These are phyloP conservation scores for Dermolepida albohirtum DNA, from an alignment of 2,888 invertebrate species.

Conservation along the genomic window DNA sequence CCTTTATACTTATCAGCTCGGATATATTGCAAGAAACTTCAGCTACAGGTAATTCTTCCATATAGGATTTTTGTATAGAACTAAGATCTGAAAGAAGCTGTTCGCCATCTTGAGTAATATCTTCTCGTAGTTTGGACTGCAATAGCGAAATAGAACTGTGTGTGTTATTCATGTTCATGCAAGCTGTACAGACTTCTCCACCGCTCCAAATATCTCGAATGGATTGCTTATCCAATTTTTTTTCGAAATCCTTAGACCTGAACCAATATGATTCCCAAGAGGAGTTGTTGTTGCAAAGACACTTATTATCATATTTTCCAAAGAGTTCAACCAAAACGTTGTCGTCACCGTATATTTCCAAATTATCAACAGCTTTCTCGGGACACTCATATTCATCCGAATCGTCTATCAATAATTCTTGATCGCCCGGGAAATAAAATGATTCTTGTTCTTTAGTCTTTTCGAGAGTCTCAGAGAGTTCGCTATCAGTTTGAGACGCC, in stretches of 20 bases:
- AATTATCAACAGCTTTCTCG: conserved; percentile 45
- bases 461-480: conserved; percentile 6
- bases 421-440: conserved; percentile 52
- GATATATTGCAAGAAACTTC: conserved; percentile 56
- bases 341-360: conserved; percentile 49
- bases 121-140: conserved; percentile 63
- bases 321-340: conserved; percentile 55
- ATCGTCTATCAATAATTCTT: conserved; percentile 48
- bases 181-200: conserved; percentile 63
- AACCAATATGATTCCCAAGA: conserved; percentile 52
- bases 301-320: conserved; percentile 59
- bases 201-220: conserved; percentile 60
- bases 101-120: conserved; percentile 72
- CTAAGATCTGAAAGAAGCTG: conserved; percentile 72
- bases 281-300: conserved; percentile 62
- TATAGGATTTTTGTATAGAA: conserved; percentile 60
- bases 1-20: conserved; percentile 59
- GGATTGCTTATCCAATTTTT: conserved; percentile 51
- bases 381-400: conserved; percentile 41
- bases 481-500: conserved; percentile 70
- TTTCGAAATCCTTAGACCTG: conserved; percentile 40
- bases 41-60: conserved; percentile 51
- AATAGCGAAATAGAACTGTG: conserved; percentile 52
- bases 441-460: conserved; percentile 18
- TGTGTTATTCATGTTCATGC: conserved; percentile 52